These are phyloP conservation scores for Acipenser ruthenus DNA, from an alignment of 2,797 vertebrate genomes.

Conservation along the genomic window DNA sequence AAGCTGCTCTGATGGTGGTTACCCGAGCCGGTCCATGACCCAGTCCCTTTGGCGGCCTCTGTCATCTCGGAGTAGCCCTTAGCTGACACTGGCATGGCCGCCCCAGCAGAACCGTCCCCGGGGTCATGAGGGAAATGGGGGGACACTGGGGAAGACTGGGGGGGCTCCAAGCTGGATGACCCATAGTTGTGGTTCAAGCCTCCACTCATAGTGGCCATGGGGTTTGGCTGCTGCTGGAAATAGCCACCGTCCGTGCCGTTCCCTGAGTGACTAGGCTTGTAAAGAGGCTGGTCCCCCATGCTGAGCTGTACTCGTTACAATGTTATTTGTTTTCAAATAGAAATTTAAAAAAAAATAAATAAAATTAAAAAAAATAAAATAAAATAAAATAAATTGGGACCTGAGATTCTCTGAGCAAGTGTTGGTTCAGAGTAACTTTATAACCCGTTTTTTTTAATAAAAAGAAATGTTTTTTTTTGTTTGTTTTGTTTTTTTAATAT, in stretches of 20 bases:
- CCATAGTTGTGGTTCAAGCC: constrained; percentile 59
- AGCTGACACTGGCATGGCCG: constrained; percentile 34
- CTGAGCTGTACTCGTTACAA: constrained; percentile 2
- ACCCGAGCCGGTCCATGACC: constrained; percentile 55
- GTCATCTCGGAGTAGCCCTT: constrained; percentile 25
- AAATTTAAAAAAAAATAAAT: too few species aligned
- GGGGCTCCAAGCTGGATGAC: constrained; percentile 49
- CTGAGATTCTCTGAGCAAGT: too few species aligned
- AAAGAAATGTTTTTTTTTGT: too few species aligned
- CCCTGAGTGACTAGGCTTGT: constrained; percentile 60
- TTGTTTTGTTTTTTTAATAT: too few species aligned
- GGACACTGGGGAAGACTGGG: constrained; percentile 61
- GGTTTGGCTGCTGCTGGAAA: constrained; percentile 56
- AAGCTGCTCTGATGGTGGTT: constrained; percentile 57
- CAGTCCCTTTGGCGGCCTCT: constrained; percentile 20
- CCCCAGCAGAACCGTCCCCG: constrained; percentile 48
- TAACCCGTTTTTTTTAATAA: too few species aligned
- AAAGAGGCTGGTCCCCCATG: constrained; percentile 75
- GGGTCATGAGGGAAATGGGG: constrained; percentile 65
- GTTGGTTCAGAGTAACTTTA: too few species aligned
- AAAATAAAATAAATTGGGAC: too few species aligned
- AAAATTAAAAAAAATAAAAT: too few species aligned
- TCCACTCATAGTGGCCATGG: constrained; percentile 39
- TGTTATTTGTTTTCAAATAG: too few species aligned
- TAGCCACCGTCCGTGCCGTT: constrained; percentile 59